phyloP scores from a whole-genome alignment of 2,888 invertebrate species.

The Lamellibrachia satsuma region DNA sequence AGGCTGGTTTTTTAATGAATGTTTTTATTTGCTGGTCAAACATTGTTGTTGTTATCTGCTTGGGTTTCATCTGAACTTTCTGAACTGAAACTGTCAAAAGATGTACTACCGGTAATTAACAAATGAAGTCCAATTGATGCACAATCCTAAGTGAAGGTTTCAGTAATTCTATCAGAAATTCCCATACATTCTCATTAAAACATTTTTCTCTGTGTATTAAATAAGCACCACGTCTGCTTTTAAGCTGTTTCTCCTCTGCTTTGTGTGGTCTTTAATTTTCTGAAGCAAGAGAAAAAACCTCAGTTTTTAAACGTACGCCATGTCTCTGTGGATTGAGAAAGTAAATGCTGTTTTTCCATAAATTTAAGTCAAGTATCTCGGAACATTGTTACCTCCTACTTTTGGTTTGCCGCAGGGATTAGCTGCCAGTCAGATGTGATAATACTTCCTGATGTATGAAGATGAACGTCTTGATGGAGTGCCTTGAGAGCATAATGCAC shows the following conservation, averaged over 20 bases:
- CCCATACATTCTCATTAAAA: not conserved
- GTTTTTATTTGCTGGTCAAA: not conserved
- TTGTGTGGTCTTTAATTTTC: not conserved
- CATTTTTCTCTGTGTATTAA: not conserved
- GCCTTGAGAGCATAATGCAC: not conserved
- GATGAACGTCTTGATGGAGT: not conserved
- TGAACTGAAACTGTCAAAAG: not conserved
- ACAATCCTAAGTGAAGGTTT: not conserved
- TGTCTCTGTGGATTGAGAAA: not conserved
- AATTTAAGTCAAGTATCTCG: slow-evolving; percentile 3
- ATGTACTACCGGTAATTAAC: not conserved
- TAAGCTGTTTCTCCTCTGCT: not conserved
- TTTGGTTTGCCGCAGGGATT: not conserved
- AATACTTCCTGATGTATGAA: not conserved
- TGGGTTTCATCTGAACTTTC: not conserved
- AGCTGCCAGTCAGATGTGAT: not conserved
- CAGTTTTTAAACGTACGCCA: not conserved
- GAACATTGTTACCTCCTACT: not conserved
- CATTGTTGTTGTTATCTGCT: not conserved
- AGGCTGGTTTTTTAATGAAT: not conserved
- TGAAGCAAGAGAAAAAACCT: not conserved
- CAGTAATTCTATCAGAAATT: not conserved
- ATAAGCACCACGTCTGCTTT: not conserved
- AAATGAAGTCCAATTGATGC: not conserved
- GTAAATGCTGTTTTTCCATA: not conserved